Conservation (phyloP, 2,888 invertebrate genomes). For the Automeris io region DNA sequence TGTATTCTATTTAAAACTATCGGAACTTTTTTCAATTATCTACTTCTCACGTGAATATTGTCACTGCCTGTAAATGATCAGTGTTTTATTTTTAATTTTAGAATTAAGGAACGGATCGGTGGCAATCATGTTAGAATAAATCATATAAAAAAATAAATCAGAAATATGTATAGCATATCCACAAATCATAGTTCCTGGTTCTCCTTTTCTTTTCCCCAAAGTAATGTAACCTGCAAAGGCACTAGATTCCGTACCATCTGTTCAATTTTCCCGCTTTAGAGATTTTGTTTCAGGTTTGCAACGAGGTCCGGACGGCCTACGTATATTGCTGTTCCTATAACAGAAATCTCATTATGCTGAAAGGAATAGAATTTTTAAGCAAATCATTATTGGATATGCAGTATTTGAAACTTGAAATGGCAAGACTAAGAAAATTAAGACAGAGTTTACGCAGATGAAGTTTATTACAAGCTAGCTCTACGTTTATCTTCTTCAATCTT, state of each 20-base stretch:
- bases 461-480: no score
- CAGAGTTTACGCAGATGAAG: no score
- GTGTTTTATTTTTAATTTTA: no score
- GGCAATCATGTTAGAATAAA: no score
- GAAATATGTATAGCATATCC: slow-evolving; percentile 15
- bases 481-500: no score
- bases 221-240: slow-evolving; percentile 48
- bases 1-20: no score
- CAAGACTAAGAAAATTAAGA: no score
- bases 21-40: not conserved
- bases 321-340: slow-evolving; percentile 20
- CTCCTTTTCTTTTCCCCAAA: slow-evolving; percentile 26
- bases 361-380: slow-evolving; percentile 15
- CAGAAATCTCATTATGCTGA: slow-evolving; percentile 27
- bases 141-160: no score
- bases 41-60: not conserved
- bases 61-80: no score
- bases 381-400: not conserved
- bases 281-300: slow-evolving; percentile 31
- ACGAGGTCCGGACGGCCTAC: slow-evolving; percentile 22
- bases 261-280: slow-evolving; percentile 43
- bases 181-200: slow-evolving; percentile 5
- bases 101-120: no score
- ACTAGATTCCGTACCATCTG: slow-evolving; percentile 50
- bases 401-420: not conserved